Evolutionary conservation across 2,113 vertebrate species (phyloP).

Genomic region (Misgurnus anguillicaudatus): DNA sequence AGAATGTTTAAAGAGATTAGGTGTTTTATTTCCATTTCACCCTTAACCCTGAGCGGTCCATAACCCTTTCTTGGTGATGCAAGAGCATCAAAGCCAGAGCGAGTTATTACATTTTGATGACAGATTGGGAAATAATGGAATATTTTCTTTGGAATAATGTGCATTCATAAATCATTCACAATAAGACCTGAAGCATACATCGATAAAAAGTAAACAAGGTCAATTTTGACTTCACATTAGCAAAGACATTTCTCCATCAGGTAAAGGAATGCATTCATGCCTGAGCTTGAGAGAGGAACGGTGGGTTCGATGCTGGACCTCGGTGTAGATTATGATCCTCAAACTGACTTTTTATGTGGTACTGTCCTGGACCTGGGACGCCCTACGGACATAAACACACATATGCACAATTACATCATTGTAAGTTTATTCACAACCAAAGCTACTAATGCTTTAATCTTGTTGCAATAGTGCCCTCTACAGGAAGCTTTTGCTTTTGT

Average conservation of each 20-base stretch:
- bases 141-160: not conserved
- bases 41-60: no score
- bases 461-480: constrained; percentile 17
- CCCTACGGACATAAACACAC: constrained; percentile 33
- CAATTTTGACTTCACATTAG: not conserved
- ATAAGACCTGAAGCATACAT: not conserved
- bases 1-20: no score
- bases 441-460: not conserved
- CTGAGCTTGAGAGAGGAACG: constrained; percentile 40
- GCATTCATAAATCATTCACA: not conserved
- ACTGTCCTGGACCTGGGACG: constrained; percentile 48
- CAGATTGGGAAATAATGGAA: no score
- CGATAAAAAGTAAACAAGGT: no score
- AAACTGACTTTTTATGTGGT: constrained; percentile 50
- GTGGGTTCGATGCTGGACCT: constrained; percentile 2
- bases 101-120: no score
- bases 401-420: not conserved
- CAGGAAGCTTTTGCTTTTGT: not conserved
- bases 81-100: no score
- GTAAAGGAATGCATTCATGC: not conserved
- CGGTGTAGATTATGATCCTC: not conserved
- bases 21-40: no score
- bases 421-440: no score
- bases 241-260: not conserved
- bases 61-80: no score